Base-by-base conservation (phyloP, 2,113 vertebrate species). In the Lasiurus borealis region DNA sequence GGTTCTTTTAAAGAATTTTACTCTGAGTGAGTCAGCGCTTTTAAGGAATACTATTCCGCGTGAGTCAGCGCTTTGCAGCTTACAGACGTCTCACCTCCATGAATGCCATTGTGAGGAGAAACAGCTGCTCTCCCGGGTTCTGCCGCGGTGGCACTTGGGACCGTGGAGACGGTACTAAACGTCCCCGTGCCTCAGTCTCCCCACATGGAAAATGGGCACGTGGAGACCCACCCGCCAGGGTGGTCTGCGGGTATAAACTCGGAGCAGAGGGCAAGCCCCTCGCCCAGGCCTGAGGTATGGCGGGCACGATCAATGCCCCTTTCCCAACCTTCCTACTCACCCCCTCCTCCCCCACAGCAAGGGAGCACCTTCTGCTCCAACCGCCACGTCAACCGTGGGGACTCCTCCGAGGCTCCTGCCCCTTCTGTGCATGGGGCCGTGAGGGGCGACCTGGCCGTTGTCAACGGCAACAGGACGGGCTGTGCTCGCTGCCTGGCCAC, bases 11-110 rank as follows among this genome's bases (percentile, higher is more conserved):
- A 40, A 16, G 25, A 13, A 2, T 2, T n/a, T n/a, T n/a, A n/a
- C n/a, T n/a, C n/a, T n/a, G n/a, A n/a, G 1, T 3, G 15, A 3
- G 40, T 40, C 48, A 50, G 48, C 48, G 11, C 48, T 50, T 50
- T 50, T 50, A 50, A 44, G 23, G 25, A 14, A 2, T 2, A n/a
- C 2, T 0, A 3, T 34, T 8, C 15, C 34, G 12, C 1, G 1
- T 3, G 16, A 3, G 9, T 57, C 71, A 29, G 25, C 66, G 25
- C 9, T 29, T 50, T 5, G 9, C n/a, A 8, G 8, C 4, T 1
- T 23, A 27, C 5, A 4, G 2, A 4, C 19, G 1, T 25, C 12
- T 21, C 14, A 50, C 44, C 52, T 19, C 16, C 1, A 1, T 2
- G 40, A n/a, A 5, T 1, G 21, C 46, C 54, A 2, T 10, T 44